These are phyloP conservation scores for Xestia xanthographa DNA, from an alignment of 2,888 invertebrate genomes.

Conservation along the genomic window DNA sequence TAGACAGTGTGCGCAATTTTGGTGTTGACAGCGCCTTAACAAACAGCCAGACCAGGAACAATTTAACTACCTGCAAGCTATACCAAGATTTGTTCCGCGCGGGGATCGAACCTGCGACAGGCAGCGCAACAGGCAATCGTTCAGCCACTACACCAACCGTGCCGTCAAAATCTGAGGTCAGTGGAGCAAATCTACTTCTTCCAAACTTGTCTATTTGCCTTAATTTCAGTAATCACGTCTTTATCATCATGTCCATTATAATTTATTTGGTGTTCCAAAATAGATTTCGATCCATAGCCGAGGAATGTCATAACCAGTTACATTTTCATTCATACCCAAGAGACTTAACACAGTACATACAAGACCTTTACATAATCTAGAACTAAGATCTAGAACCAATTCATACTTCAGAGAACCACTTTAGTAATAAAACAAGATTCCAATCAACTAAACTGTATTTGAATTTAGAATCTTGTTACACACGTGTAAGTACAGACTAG, in stretches of 20 bases:
- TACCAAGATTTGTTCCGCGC: too few species aligned
- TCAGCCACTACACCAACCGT: too few species aligned
- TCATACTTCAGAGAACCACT: not conserved
- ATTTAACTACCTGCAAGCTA: too few species aligned
- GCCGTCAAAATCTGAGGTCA: not conserved
- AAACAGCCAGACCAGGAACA: too few species aligned
- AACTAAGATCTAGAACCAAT: conserved; percentile 6
- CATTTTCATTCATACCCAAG: not conserved
- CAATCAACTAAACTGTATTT: conserved; percentile 2
- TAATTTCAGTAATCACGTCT: not conserved
- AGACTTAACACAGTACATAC: not conserved
- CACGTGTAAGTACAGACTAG: conserved; percentile 2
- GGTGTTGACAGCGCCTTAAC: too few species aligned
- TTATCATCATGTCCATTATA: not conserved
- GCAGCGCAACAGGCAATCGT: too few species aligned
- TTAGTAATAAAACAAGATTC: not conserved
- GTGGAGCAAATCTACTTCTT: not conserved
- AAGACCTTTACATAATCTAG: not conserved
- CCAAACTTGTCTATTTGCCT: not conserved
- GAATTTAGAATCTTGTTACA: conserved; percentile 6
- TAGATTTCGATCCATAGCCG: not conserved
- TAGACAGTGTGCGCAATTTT: too few species aligned
- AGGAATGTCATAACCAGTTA: not conserved
- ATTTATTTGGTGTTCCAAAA: not conserved
- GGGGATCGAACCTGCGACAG: too few species aligned